phyloP scores from a whole-genome alignment of 2,888 invertebrate genomes.

The Hydrotaea cyrtoneurina region DNA sequence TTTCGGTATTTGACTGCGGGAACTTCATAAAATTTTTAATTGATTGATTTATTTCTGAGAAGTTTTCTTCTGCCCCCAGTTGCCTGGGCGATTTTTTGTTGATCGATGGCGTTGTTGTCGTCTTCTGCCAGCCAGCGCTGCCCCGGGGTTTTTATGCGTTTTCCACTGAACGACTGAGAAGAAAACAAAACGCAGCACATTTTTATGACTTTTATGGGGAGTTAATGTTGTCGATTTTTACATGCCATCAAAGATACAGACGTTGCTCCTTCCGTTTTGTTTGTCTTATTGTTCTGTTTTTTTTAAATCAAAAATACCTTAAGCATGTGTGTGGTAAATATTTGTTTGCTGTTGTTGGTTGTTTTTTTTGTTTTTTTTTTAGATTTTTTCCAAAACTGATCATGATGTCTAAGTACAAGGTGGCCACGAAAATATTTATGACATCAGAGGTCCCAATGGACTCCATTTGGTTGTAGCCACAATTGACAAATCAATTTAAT shows the following conservation, averaged over 20 bases:
- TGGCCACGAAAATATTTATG: conserved; percentile 63
- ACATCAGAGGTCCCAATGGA: conserved; percentile 42
- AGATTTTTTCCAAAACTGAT: conserved; percentile 36
- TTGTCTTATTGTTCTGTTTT: background rate
- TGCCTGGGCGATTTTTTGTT: conserved; percentile 39
- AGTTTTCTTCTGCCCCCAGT: conserved; percentile 66
- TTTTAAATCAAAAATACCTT: conserved; percentile 37
- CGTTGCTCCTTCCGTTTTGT: background rate
- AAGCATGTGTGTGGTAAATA: conserved; percentile 63
- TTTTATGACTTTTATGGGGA: conserved; percentile 64
- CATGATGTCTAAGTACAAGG: conserved; percentile 50
- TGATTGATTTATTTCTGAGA: conserved; percentile 81
- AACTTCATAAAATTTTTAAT: conserved; percentile 79
- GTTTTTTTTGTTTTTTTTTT: too few relatives aligned
- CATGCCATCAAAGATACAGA: background rate
- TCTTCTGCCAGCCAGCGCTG: background rate
- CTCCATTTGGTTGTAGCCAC: background rate
- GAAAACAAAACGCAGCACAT: background rate
- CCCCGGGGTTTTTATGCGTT: conserved; percentile 60
- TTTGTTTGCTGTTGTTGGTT: conserved; percentile 12
- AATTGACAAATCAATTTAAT: conserved; percentile 57
- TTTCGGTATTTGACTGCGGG: conserved; percentile 68
- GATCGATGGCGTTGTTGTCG: background rate
- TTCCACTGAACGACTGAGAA: conserved; percentile 59
- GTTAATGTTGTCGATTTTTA: conserved; percentile 31